These are phyloP conservation scores for Trachelus iudaicus DNA, from an alignment of 2,888 invertebrate species.

Conservation along the genomic window DNA sequence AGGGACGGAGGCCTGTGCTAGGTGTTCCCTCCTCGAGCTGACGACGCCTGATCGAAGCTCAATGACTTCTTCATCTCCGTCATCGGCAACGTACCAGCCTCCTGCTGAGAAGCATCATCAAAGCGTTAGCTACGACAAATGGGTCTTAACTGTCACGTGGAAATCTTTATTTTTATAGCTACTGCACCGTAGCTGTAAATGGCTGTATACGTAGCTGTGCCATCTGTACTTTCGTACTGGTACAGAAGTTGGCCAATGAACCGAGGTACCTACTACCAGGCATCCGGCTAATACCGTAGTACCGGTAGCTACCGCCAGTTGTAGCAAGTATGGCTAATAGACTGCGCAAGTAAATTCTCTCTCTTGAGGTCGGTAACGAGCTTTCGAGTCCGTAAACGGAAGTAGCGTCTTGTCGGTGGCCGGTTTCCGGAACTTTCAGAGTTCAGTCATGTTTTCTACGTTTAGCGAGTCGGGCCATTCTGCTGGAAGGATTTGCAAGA, in stretches of 20 bases:
- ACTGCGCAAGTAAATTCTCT: background rate
- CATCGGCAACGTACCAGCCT: slow-evolving; percentile 74
- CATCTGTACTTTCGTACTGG: background rate
- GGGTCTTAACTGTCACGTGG: background rate
- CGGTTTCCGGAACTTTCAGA: background rate
- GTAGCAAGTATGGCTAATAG: background rate
- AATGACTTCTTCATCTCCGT: slow-evolving; percentile 75
- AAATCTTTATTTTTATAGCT: background rate
- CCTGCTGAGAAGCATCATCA: slow-evolving; percentile 64
- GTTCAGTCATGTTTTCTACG: background rate
- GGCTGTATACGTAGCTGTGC: background rate
- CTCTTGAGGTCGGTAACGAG: background rate
- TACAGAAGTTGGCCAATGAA: background rate
- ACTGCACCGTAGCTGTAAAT: background rate
- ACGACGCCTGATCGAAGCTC: slow-evolving; percentile 70
- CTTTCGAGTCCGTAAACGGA: background rate
- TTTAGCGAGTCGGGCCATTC: background rate
- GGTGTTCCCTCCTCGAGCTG: slow-evolving; percentile 63
- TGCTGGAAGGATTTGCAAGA: background rate
- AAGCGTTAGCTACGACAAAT: slow-evolving; percentile 45
- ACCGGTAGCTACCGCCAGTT: background rate
- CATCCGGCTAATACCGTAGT: background rate
- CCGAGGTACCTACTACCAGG: background rate
- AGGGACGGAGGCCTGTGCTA: slow-evolving; percentile 63
- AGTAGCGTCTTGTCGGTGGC: background rate